A percentile compares a stretch with the other conserved stretches of the same genome.
Conservation (phyloP, 2,113 vertebrate genomes). For the Microcebus ravelobensis region DNA sequence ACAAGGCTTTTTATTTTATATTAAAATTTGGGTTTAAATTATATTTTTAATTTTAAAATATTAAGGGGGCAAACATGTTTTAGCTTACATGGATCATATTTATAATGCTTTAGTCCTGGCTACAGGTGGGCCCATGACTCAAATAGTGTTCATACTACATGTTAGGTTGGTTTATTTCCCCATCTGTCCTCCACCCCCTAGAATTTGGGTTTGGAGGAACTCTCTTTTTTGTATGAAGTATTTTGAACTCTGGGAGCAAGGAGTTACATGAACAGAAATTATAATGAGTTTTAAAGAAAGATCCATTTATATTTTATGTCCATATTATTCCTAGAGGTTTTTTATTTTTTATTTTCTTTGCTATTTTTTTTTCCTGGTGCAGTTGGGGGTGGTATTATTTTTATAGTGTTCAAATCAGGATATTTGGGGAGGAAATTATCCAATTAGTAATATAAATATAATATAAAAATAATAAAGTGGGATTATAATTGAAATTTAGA, state of each 20-base stretch:
- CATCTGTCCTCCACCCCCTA: background rate
- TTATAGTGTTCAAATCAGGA: background rate
- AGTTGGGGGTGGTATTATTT: background rate
- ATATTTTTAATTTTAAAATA: background rate
- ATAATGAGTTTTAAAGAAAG: background rate
- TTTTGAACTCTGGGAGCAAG: background rate
- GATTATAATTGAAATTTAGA: background rate
- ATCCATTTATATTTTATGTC: background rate
- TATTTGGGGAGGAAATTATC: background rate
- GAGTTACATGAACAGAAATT: background rate
- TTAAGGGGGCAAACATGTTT: too few relatives aligned
- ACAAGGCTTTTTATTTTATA: background rate
- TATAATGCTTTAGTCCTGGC: too few relatives aligned
- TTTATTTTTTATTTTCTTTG: background rate
- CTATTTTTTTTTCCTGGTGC: background rate
- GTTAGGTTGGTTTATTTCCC: too few relatives aligned
- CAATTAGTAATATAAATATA: background rate
- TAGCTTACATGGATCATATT: too few relatives aligned
- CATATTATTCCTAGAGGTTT: background rate
- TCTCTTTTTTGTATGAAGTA: background rate
- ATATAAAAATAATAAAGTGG: background rate
- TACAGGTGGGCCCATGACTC: too few relatives aligned
- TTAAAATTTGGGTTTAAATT: constrained; percentile 1
- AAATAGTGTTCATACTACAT: too few relatives aligned
- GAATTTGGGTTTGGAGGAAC: background rate